These are phyloP conservation scores for Phaonia tiefii DNA, from an alignment of 2,888 invertebrate genomes.

Conservation along the genomic window DNA sequence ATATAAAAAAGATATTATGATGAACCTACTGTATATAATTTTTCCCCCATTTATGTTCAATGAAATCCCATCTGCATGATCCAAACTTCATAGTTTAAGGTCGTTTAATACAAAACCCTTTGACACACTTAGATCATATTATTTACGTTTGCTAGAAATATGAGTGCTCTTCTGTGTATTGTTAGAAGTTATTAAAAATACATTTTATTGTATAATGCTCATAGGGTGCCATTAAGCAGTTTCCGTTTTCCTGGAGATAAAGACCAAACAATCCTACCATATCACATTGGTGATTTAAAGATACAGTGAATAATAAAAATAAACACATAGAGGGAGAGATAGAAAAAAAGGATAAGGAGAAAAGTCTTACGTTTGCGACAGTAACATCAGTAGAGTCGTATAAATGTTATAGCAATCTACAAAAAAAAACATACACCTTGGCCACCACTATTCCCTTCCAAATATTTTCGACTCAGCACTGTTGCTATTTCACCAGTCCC, in stretches of 20 bases:
- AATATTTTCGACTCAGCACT: background rate
- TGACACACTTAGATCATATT: background rate
- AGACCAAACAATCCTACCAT: background rate
- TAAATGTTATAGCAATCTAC: background rate
- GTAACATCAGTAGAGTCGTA: background rate
- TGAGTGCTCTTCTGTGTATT: background rate
- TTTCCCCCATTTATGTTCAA: no score
- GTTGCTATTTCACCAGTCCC: no score
- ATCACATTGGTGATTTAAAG: conserved; percentile 24
- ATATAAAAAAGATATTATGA: background rate
- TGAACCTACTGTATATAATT: no score
- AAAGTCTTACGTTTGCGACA: background rate
- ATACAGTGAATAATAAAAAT: no score
- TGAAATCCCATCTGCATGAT: no score
- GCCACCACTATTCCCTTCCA: background rate
- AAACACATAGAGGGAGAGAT: no score
- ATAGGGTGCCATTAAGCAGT: conserved; percentile 31
- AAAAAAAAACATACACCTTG: background rate
- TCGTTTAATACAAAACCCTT: background rate
- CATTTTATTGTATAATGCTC: conserved; percentile 6
- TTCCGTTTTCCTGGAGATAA: conserved; percentile 28
- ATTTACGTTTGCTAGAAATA: no score
- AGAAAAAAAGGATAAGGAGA: no score
- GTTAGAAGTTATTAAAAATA: conserved; percentile 34
- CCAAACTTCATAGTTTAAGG: background rate